Percentiles rank a stretch among this genome's conserved stretches.
Conservation (phyloP, 2,113 vertebrate species). For the Dinomys branickii region DNA sequence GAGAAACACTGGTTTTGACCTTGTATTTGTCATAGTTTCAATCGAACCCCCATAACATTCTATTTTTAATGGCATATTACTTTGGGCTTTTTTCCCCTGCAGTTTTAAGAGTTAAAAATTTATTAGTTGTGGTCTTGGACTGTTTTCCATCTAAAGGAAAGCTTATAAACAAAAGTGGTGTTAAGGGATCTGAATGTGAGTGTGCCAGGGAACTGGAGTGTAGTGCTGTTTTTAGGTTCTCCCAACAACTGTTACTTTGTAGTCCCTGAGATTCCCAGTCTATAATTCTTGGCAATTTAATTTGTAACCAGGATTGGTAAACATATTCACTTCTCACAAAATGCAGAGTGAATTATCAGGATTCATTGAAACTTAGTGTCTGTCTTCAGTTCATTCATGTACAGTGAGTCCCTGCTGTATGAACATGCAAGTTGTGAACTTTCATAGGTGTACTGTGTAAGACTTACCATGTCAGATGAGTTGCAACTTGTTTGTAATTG, state of each 20-base stretch:
- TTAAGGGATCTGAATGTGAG: neutral
- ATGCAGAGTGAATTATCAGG: neutral
- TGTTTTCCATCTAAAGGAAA: neutral
- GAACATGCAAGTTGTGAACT: neutral
- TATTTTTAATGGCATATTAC: neutral
- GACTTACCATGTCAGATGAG: neutral
- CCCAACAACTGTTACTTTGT: neutral
- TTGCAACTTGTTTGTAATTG: neutral
- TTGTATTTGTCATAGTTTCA: conserved; percentile 32
- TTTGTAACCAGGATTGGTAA: conserved; percentile 11
- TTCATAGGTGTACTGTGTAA: neutral
- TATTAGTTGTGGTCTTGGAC: neutral
- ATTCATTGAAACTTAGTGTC: neutral
- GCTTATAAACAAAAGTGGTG: neutral
- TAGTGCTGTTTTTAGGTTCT: neutral
- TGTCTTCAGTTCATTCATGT: conserved; percentile 27
- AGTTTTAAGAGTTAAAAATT: neutral
- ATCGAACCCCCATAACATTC: neutral
- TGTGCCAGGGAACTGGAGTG: neutral
- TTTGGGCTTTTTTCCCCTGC: neutral
- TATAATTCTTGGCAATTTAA: neutral
- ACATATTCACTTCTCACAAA: neutral
- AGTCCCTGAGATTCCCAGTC: neutral
- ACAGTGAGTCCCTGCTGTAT: neutral
- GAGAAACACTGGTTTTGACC: conserved; percentile 34